These are phyloP conservation scores for Engraulis encrasicolus DNA, from an alignment of 2,113 vertebrate species.

Conservation along the genomic window DNA sequence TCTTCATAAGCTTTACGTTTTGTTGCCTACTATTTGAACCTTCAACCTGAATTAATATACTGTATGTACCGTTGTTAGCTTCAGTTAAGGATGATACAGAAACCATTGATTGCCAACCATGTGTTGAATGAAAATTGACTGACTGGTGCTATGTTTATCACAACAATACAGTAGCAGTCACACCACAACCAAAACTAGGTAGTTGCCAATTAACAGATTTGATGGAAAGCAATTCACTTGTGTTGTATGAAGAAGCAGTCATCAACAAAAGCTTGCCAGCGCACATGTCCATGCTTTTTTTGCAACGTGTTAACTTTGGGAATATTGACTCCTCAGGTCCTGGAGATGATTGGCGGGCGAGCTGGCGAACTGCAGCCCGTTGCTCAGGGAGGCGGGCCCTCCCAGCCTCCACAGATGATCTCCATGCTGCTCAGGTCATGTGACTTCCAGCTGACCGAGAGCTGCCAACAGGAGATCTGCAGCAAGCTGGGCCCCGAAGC, in stretches of 20 bases:
- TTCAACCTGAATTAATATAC: no score
- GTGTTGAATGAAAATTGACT: no score
- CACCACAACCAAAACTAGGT: not conserved
- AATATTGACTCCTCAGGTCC: conserved; percentile 54
- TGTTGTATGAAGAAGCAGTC: not conserved
- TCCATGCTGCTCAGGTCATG: conserved; percentile 75
- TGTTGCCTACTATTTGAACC: not conserved
- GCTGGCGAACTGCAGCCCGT: conserved; percentile 57
- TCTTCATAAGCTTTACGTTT: not conserved
- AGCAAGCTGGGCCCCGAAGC: conserved; percentile 65
- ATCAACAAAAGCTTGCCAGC: not conserved
- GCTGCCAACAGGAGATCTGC: conserved; percentile 71
- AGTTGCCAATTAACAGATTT: not conserved
- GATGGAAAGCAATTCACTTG: not conserved
- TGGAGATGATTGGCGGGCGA: conserved; percentile 76
- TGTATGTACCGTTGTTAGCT: no score
- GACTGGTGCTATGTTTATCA: no score
- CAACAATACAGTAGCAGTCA: no score
- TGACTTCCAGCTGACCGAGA: conserved; percentile 72
- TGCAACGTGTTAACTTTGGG: not conserved
- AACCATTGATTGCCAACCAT: no score
- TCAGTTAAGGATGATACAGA: no score
- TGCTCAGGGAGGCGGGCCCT: conserved; percentile 45
- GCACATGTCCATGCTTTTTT: not conserved
- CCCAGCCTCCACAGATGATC: conserved; percentile 73